A percentile compares a stretch with the other conserved stretches of the same genome.
Evolutionary conservation across 2,797 vertebrate genomes (phyloP).

Genomic region (Tiaroga cobitis): DNA sequence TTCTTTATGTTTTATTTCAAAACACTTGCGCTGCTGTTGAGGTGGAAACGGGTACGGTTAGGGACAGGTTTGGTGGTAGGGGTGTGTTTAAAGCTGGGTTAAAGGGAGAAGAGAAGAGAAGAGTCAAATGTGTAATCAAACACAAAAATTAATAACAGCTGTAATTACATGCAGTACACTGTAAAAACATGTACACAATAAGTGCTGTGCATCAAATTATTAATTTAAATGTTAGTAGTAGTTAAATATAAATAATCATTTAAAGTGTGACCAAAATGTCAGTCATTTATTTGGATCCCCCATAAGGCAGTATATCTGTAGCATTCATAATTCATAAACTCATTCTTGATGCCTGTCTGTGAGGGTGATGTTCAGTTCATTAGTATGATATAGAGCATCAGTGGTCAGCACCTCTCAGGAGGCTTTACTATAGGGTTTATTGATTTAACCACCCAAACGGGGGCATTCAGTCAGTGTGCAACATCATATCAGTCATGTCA

Average conservation of each 20-base stretch:
- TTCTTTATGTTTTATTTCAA: too few relatives aligned
- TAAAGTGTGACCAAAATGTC: background rate
- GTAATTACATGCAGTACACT: too few relatives aligned
- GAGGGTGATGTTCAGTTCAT: background rate
- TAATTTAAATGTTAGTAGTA: background rate
- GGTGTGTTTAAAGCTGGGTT: too few relatives aligned
- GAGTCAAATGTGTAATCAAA: too few relatives aligned
- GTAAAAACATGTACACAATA: background rate
- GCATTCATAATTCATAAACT: background rate
- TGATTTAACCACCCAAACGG: background rate
- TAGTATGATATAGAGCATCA: background rate
- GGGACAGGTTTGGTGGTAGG: too few relatives aligned
- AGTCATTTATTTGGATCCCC: background rate
- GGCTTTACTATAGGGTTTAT: slow-evolving; percentile 7
- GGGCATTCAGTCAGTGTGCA: background rate
- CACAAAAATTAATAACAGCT: too few relatives aligned
- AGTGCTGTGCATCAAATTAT: background rate
- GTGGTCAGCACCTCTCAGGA: background rate
- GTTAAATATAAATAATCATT: too few relatives aligned
- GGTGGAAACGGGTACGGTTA: too few relatives aligned
- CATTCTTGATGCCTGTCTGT: background rate
- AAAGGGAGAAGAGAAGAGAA: too few relatives aligned
- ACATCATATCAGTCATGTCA: background rate
- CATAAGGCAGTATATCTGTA: background rate
- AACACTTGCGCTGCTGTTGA: too few relatives aligned